These are phyloP conservation scores for Porphyrio hochstetteri DNA, from an alignment of 2,113 vertebrate genomes.

Conservation along the genomic window DNA sequence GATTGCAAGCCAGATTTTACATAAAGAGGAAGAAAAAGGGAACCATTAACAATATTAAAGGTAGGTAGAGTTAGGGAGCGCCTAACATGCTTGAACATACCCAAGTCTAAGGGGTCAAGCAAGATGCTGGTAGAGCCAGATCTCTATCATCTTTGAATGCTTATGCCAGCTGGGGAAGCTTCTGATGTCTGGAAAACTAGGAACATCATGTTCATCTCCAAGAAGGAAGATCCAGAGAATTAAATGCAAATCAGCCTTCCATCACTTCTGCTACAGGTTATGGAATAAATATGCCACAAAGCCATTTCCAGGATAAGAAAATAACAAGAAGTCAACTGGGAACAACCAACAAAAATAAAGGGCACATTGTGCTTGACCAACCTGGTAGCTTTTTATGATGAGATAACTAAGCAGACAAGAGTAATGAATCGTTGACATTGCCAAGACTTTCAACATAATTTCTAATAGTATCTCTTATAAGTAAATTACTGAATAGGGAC, in stretches of 20 bases:
- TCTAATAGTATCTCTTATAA: not conserved
- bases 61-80: not conserved
- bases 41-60: not conserved
- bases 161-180: not conserved
- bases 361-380: not conserved
- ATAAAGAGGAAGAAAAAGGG: not conserved
- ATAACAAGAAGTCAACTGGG: not conserved
- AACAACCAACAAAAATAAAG: not conserved
- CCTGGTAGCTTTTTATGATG: not conserved
- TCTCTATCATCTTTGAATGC: not conserved
- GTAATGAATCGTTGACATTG: not conserved
- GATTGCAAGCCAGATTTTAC: not conserved
- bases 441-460: not conserved
- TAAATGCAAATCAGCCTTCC: not conserved
- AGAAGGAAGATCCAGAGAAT: not conserved
- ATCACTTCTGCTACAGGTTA: not conserved
- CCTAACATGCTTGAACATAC: not conserved
- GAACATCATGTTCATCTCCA: not conserved
- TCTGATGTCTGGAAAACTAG: not conserved
- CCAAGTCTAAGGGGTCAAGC: not conserved
- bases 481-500: not conserved
- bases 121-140: not conserved
- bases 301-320: not conserved
- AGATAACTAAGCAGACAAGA: not conserved
- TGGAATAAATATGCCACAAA: not conserved